Evolutionary conservation across 53 echinoderm and acorn worm species (phyloP), one percentile per base, ranked within the genome.

Genomic region (Stichopus horrens): DNA sequence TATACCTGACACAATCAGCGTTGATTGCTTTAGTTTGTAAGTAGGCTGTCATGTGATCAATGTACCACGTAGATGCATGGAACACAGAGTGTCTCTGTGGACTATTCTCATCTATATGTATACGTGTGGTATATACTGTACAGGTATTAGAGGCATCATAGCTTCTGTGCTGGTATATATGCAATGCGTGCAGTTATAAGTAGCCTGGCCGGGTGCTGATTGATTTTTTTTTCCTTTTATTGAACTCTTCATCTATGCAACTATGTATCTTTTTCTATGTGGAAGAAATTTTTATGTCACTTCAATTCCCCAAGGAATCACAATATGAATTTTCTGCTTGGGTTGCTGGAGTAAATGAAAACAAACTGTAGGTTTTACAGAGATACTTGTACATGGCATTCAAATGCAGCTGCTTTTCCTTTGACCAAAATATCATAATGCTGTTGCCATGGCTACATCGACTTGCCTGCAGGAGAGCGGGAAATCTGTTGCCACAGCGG

Each of bases 391-490:
- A 52, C 85, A 58, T 21, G 57, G 85, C 66, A 65, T 85, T 65
- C 85, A 85, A 65, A 9, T 63, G 85, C 85, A 85, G 85, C 85
- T 85, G 85, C 37, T 52, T 85, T 57, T 85, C 18, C 66, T 65
- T 63, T 85, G 85, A 85, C 85, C 85, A 85, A 85, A 85, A 85
- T 85, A 85, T 85, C 68, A 53, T 85, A 85, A 67, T 85, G 85
- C n/a, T 85, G 85, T 85, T 8, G 52, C 85, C 60, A 85, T 85
- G 65, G 85, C 23, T 52, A 85, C 85, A 85, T 59, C 66, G 65
- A 85, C 85, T 85, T 81, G 81, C 81, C 81, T 81, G 19, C 81
- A 81, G 81, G 81, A 81, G 81, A 81, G 57, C 81, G 21, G 81
- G 22, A 81, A 81, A 81, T 81, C 81, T 81, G 81, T 81, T 81